These are phyloP conservation scores for Fopius arisanus DNA, from an alignment of 1,140 invertebrate species.

Conservation along the genomic window DNA sequence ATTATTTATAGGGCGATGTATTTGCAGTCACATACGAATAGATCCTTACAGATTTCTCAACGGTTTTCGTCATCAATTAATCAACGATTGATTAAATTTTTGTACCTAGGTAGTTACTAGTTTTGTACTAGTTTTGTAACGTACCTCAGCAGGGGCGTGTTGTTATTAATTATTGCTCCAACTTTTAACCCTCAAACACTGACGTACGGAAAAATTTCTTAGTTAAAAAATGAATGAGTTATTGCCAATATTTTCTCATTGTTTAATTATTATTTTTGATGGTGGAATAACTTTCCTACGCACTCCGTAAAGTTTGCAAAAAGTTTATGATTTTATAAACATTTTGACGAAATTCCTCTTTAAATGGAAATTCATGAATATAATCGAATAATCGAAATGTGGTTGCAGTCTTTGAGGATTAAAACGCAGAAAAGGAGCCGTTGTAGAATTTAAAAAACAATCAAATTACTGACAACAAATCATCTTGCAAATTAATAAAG, in stretches of 20 bases:
- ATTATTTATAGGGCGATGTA: conserved; percentile 28
- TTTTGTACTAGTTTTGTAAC: conserved; percentile 66
- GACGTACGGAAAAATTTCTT: not conserved
- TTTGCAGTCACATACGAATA: too few relatives aligned
- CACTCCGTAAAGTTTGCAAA: too few relatives aligned
- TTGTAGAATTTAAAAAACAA: conserved; percentile 23
- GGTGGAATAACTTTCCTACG: too few relatives aligned
- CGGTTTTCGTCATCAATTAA: conserved; percentile 48
- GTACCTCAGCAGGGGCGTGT: conserved; percentile 59
- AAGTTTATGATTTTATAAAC: too few relatives aligned
- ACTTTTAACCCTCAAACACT: conserved; percentile 43
- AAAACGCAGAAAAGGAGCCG: not conserved
- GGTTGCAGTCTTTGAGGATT: not conserved
- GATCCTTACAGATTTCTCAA: conserved; percentile 57
- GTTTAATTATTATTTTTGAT: too few relatives aligned
- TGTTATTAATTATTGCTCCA: conserved; percentile 56
- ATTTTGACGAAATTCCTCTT: too few relatives aligned
- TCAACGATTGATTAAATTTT: conserved; percentile 60
- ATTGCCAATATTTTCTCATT: too few relatives aligned
- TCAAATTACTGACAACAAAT: conserved; percentile 41
- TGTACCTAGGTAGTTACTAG: conserved; percentile 61
- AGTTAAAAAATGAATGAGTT: too few relatives aligned
- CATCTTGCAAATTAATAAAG: too few relatives aligned
- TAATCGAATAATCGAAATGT: too few relatives aligned
- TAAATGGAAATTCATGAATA: too few relatives aligned